A percentile compares a stretch with the other conserved stretches of the same genome.
Conservation (phyloP, 2,888 invertebrate species). For the Phrixothrix hirtus region DNA sequence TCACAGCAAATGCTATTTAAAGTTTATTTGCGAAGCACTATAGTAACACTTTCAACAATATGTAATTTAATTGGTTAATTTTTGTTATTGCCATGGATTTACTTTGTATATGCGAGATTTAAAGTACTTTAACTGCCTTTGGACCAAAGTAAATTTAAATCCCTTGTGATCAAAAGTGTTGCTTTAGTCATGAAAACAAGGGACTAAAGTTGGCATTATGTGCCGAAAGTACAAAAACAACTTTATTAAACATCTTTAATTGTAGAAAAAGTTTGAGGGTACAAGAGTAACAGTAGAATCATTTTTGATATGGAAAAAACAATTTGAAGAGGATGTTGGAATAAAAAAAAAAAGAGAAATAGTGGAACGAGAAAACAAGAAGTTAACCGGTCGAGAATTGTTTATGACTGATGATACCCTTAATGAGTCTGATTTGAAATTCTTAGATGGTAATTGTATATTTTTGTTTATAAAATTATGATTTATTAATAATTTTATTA, state of each 20-base stretch:
- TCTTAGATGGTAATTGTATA: slow-evolving; percentile 74
- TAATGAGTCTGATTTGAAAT: slow-evolving; percentile 95
- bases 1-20: no score
- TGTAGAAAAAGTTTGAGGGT: slow-evolving; percentile 91
- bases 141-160: no score
- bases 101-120: no score
- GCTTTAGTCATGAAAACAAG: no score
- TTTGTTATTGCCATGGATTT: no score
- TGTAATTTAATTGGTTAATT: no score
- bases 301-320: slow-evolving; percentile 90
- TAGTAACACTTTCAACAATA: no score
- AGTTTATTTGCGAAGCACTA: no score
- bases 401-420: slow-evolving; percentile 92
- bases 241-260: slow-evolving; percentile 33
- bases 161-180: no score
- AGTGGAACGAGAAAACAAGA: slow-evolving; percentile 73
- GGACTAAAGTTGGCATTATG: no score
- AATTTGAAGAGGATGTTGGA: slow-evolving; percentile 89
- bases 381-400: slow-evolving; percentile 89
- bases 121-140: no score
- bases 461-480: background rate
- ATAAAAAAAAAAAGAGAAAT: slow-evolving; percentile 73
- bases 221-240: background rate
- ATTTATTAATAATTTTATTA: background rate
- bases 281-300: slow-evolving; percentile 94